These are phyloP conservation scores for Tricholauxania praeusta DNA, from an alignment of 2,888 invertebrate genomes.

Conservation along the genomic window DNA sequence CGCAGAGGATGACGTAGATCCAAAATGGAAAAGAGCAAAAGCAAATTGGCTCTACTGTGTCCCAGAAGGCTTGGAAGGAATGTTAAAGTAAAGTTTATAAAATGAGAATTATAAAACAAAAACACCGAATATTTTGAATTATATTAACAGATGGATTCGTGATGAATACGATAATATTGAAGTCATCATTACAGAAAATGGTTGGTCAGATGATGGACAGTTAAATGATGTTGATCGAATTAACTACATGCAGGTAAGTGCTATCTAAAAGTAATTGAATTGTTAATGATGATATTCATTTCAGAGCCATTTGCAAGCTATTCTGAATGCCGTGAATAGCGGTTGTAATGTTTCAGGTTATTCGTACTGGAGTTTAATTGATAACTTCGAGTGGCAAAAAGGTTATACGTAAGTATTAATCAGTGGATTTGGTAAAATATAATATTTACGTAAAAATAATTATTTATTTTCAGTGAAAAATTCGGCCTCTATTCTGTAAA, in stretches of 20 bases:
- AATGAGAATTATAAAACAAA: too few relatives aligned
- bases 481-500: constrained; percentile 80
- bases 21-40: constrained; percentile 55
- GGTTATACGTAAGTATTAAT: constrained; percentile 57
- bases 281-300: constrained; percentile 45
- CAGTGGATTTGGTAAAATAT: not conserved
- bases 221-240: constrained; percentile 66
- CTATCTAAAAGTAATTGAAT: not conserved
- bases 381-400: constrained; percentile 61
- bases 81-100: constrained; percentile 46
- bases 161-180: constrained; percentile 70
- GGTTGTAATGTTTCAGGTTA: constrained; percentile 58
- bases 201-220: constrained; percentile 69
- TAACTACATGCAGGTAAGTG: constrained; percentile 52
- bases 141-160: constrained; percentile 69
- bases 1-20: constrained; percentile 49
- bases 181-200: constrained; percentile 74
- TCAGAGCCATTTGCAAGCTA: constrained; percentile 56
- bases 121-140: not conserved
- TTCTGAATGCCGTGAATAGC: constrained; percentile 55
- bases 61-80: constrained; percentile 56
- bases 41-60: constrained; percentile 59
- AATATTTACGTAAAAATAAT: too few relatives aligned
- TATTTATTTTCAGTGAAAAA: constrained; percentile 70
- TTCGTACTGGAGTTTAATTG: constrained; percentile 60